phyloP scores from a whole-genome alignment of 2,888 invertebrate species.

The Sussaba pulchella region DNA sequence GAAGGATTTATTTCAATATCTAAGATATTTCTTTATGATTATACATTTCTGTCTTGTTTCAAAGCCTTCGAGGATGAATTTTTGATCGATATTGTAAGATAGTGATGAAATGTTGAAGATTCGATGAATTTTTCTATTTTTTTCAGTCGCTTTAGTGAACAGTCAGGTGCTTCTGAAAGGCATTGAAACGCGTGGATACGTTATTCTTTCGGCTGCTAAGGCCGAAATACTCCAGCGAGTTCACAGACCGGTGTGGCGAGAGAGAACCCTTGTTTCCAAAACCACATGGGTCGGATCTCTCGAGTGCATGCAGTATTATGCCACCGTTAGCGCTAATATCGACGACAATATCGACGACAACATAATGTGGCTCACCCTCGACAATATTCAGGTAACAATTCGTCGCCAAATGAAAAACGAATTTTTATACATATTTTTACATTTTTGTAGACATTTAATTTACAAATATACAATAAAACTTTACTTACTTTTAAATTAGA shows the following conservation, averaged over 20 bases:
- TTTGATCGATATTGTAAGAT: no score
- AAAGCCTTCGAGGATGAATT: no score
- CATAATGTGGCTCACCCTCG: conserved; percentile 98
- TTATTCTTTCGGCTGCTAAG: conserved; percentile 98
- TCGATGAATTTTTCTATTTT: no score
- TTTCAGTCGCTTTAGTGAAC: conserved; percentile 95
- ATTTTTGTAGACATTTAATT: no score
- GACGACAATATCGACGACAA: conserved; percentile 88
- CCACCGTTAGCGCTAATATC: conserved; percentile 93
- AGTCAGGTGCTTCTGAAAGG: conserved; percentile 98
- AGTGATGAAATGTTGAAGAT: no score
- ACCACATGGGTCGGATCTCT: conserved; percentile 98
- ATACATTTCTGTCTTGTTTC: no score
- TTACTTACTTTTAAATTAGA: no score
- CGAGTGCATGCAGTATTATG: conserved; percentile 99
- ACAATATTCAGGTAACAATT: conserved; percentile 93
- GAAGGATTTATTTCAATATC: no score
- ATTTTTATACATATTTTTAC: neutral
- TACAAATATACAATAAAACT: no score
- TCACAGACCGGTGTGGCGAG: conserved; percentile 95
- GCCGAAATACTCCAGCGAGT: conserved; percentile 96
- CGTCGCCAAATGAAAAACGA: no score
- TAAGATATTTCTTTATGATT: no score
- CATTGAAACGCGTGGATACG: conserved; percentile 98
- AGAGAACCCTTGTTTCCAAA: conserved; percentile 94